Percentiles rank a stretch among this genome's conserved stretches.
These are phyloP conservation scores for Ameiurus melas DNA, from an alignment of 2,113 vertebrate species.

Conservation along the genomic window DNA sequence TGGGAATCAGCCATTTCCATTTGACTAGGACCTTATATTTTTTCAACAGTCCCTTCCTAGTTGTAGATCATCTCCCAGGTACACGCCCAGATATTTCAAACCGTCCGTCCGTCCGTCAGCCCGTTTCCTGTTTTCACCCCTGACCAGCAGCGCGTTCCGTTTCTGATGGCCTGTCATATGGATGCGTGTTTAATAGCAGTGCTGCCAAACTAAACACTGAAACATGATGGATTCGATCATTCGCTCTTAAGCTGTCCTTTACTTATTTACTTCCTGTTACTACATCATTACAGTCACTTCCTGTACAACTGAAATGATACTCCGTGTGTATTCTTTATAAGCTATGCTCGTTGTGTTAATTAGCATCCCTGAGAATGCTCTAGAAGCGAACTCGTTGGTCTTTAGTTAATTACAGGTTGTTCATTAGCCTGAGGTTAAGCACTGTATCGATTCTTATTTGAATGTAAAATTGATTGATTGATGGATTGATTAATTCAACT, in stretches of 20 bases:
- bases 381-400: not conserved
- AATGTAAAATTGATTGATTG: constrained; percentile 64
- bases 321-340: not conserved
- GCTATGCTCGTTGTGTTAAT: constrained; percentile 13
- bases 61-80: no score
- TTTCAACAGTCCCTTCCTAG: no score
- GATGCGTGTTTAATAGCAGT: not conserved
- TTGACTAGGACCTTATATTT: no score
- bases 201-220: not conserved
- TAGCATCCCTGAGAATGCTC: not conserved
- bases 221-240: not conserved
- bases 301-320: not conserved
- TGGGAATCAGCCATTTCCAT: no score
- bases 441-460: constrained; percentile 64
- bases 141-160: not conserved
- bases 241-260: not conserved
- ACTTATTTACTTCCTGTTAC: not conserved
- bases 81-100: no score
- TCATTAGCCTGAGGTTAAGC: constrained; percentile 63
- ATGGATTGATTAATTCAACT: not conserved
- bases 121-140: not conserved
- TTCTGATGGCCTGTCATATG: not conserved
- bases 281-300: not conserved
- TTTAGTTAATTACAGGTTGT: constrained; percentile 56
- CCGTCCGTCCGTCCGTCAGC: not conserved